Evolutionary conservation across 2,113 vertebrate species (phyloP).

Genomic region (Dermatemys mawii): DNA sequence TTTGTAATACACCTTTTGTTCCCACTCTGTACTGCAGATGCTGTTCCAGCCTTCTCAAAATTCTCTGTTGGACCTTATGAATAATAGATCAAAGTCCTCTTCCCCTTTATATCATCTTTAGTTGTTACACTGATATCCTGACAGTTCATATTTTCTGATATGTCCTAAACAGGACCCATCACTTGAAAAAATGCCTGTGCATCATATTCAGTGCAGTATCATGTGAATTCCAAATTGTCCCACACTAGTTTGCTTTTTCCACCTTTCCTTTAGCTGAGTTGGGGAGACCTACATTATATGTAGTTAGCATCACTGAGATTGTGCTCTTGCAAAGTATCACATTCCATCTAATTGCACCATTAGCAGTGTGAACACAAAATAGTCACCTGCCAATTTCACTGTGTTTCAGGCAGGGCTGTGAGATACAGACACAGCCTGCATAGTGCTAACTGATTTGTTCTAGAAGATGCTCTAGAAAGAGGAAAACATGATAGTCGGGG

Average conservation of each 20-base stretch:
- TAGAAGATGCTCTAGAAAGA: neutral
- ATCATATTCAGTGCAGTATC: neutral
- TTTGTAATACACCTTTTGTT: neutral
- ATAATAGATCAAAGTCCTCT: neutral
- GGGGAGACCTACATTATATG: neutral
- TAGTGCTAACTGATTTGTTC: neutral
- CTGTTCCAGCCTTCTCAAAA: neutral
- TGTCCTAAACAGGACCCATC: neutral
- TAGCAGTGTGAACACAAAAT: accelerated
- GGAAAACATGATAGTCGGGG: neutral
- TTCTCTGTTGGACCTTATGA: conserved; percentile 2
- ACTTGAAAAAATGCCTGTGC: neutral
- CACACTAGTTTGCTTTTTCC: neutral
- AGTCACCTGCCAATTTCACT: accelerated
- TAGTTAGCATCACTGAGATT: neutral
- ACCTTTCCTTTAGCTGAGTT: neutral
- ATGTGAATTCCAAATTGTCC: accelerated
- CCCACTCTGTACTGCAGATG: neutral
- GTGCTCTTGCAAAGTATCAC: neutral
- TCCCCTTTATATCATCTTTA: neutral
- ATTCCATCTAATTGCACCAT: neutral
- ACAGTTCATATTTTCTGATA: neutral
- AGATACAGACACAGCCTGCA: neutral
- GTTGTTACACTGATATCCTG: conserved; percentile 3
- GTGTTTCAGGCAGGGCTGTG: neutral